Base-by-base conservation (phyloP, 1,140 invertebrate species). In the Zaprionus inermis region DNA sequence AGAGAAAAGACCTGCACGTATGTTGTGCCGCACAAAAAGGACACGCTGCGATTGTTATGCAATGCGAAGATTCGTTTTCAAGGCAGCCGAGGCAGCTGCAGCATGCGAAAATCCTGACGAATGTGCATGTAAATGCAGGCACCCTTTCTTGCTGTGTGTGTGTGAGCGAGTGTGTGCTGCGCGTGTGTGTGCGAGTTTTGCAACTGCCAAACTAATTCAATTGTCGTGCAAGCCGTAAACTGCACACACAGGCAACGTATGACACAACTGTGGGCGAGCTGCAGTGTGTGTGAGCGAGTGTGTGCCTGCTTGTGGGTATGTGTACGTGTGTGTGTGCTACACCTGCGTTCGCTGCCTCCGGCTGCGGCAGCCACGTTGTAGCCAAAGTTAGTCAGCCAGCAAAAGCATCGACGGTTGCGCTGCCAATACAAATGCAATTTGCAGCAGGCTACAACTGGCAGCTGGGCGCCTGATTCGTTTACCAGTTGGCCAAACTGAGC, bases 381-480 rank as follows among this genome's bases (percentile, higher is more conserved):
- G 75, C 63, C 52, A 57, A 66, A 74, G 64, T 68, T 64, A 79
- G 69, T 77, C 74, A 79, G 65, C 64, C 74, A 77, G 77, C 68
- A 79, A 79, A 76, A 71, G 52, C 83, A 89, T 61, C 82, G 80
- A 75, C 76, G 81, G 71, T 1, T 14, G 36, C 78, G 84, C 84
- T 81, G 84, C 84, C 84, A 89, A 89, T 89, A 89, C 84, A 89
- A 89, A 89, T 89, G 84, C 81, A 89, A 89, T 89, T 89, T 89
- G 76, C 84, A 89, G 69, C 63, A 44, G 63, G 68, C 76, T 74
- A 84, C 76, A 79, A 83, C 81, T 81, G 84, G 84, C 84, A 89
- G 83, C 80, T 89, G 83, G 83, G 84, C 76, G 83, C 65, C 80
- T 83, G 83, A 88, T 88, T 88, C 83, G 83, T 89, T 88, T 88